phyloP scores from a whole-genome alignment of 1,140 invertebrate species.

The Paramacrobiotus metropolitanus region DNA sequence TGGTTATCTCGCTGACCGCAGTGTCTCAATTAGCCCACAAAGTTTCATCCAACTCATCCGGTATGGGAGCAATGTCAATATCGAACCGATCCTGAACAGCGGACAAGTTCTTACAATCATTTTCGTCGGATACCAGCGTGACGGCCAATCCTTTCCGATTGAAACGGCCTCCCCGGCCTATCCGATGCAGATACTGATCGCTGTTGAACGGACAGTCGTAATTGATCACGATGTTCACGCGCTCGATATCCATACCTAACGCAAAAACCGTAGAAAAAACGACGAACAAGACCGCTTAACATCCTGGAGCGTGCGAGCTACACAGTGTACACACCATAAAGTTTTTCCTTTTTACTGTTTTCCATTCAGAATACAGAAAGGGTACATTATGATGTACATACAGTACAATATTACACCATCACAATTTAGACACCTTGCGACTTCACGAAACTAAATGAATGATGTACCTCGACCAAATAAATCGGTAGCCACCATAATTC shows the following conservation, averaged over 20 bases:
- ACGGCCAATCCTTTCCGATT: conserved; percentile 65
- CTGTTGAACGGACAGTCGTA: conserved; percentile 99
- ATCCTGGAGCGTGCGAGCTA: too few species aligned
- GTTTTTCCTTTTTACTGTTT: too few species aligned
- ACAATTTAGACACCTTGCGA: too few species aligned
- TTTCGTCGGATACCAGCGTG: conserved; percentile 89
- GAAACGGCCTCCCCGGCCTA: conserved; percentile 23
- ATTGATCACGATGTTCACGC: conserved; percentile 99
- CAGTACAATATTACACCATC: too few species aligned
- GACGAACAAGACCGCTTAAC: background rate
- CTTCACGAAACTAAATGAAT: too few species aligned
- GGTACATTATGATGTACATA: too few species aligned
- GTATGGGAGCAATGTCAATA: conserved; percentile 34
- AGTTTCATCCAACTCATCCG: conserved; percentile 29
- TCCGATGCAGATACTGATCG: conserved; percentile 93
- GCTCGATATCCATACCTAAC: conserved; percentile 32
- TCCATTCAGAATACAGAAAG: too few species aligned
- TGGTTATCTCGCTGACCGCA: too few species aligned
- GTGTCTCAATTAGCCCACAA: too few species aligned
- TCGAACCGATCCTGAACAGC: conserved; percentile 51
- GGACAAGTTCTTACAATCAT: conserved; percentile 86
- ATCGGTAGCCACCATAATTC: conserved; percentile 31
- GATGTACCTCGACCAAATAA: conserved; percentile 27
- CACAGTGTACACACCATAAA: too few species aligned
- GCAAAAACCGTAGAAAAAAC: background rate